Evolutionary conservation across 2,888 invertebrate genomes (phyloP).

Genomic region (Calliphora vomitoria): DNA sequence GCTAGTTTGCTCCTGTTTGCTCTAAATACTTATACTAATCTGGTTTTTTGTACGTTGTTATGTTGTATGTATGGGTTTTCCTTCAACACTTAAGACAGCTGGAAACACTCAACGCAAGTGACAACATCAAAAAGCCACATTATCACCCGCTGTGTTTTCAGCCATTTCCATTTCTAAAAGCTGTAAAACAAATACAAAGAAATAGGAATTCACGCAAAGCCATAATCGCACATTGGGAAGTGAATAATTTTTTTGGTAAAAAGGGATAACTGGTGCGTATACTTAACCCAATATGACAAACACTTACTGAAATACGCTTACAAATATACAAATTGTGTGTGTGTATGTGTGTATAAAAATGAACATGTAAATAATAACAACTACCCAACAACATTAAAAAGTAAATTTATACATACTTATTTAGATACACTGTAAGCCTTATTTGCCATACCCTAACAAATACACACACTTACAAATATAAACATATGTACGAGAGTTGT

Average conservation of each 20-base stretch:
- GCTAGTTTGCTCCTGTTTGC: conserved; percentile 8
- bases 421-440: not conserved
- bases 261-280: conserved; percentile 54
- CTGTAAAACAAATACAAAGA: conserved; percentile 9
- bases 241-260: conserved; percentile 41
- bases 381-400: conserved; percentile 3
- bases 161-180: conserved; percentile 50
- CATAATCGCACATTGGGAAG: conserved; percentile 10
- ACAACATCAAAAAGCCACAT: conserved; percentile 72
- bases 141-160: conserved; percentile 71
- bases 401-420: not conserved
- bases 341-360: not conserved
- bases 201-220: conserved; percentile 27
- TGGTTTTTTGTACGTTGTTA: not conserved
- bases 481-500: too few relatives aligned
- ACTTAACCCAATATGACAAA: conserved; percentile 47
- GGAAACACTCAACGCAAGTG: conserved; percentile 68
- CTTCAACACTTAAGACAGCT: conserved; percentile 62
- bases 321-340: conserved; percentile 2
- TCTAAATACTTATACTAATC: conserved; percentile 4
- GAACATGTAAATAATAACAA: conserved; percentile 1
- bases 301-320: conserved; percentile 3
- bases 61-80: not conserved
- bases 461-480: not conserved
- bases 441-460: not conserved